Conservation (phyloP, 2,888 invertebrate genomes). For the Agriotes lineatus region DNA sequence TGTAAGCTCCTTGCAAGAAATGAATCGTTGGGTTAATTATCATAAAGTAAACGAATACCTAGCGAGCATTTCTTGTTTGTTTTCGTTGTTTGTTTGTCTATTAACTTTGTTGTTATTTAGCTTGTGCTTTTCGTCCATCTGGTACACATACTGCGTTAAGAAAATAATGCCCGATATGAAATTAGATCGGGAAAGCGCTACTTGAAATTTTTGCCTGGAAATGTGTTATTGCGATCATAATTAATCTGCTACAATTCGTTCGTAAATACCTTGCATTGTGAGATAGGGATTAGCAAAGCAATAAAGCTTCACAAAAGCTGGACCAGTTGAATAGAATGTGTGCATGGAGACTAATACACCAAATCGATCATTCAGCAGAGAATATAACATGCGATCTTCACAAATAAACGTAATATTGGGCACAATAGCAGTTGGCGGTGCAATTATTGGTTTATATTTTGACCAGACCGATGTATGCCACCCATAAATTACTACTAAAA, state of each 20-base stretch:
- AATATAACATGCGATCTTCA: slow-evolving; percentile 27
- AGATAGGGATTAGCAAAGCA: slow-evolving; percentile 6
- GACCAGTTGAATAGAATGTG: slow-evolving; percentile 12
- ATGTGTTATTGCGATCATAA: too few relatives aligned
- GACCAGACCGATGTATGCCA: too few relatives aligned
- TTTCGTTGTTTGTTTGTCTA: slow-evolving; percentile 3
- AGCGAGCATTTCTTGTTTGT: background rate
- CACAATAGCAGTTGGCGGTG: background rate
- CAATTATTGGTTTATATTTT: too few relatives aligned
- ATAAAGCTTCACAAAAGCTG: slow-evolving; percentile 13
- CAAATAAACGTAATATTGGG: slow-evolving; percentile 22
- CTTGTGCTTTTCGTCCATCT: background rate
- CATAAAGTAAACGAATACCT: slow-evolving; percentile 3
- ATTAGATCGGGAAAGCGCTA: too few relatives aligned
- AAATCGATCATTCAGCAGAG: slow-evolving; percentile 25
- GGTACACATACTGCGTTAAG: background rate
- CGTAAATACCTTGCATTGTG: background rate
- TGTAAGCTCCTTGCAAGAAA: background rate
- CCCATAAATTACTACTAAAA: too few relatives aligned
- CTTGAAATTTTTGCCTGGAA: too few relatives aligned
- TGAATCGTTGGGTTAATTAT: background rate
- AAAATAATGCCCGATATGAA: too few relatives aligned
- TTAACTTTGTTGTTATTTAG: background rate
- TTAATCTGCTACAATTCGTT: too few relatives aligned
- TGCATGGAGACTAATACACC: slow-evolving; percentile 19